A percentile compares a stretch with the other conserved stretches of the same genome.
These are phyloP conservation scores for Campodea augens DNA, from an alignment of 1,140 invertebrate genomes.

Conservation along the genomic window DNA sequence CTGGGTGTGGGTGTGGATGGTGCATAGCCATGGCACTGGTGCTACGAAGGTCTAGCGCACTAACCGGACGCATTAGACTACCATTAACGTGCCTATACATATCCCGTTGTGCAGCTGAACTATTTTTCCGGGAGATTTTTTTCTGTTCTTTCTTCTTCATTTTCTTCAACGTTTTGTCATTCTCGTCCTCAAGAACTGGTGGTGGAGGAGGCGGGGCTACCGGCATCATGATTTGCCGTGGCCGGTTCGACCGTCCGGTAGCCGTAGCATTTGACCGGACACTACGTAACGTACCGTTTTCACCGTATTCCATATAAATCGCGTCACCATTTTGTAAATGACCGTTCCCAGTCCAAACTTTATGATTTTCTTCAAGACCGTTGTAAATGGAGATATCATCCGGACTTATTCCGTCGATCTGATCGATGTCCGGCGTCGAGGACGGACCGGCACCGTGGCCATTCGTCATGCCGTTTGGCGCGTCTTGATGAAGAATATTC, in stretches of 20 bases:
- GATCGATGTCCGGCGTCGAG: conserved; percentile 11
- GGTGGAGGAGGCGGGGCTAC: conserved; percentile 58
- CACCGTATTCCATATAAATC: conserved; percentile 50
- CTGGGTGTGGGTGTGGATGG: too few relatives aligned
- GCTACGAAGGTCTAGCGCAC: too few relatives aligned
- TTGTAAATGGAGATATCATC: conserved; percentile 63
- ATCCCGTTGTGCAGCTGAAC: too few relatives aligned
- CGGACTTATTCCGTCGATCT: conserved; percentile 16
- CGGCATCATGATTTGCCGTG: conserved; percentile 54
- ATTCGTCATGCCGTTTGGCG: conserved; percentile 34
- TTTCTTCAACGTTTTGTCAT: conserved; percentile 20
- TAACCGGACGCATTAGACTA: too few relatives aligned
- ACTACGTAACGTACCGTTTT: conserved; percentile 41
- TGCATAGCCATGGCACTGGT: too few relatives aligned
- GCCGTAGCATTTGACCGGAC: conserved; percentile 36
- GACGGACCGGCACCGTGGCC: conserved; percentile 28
- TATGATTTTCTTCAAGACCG: conserved; percentile 81
- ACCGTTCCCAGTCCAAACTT: conserved; percentile 68
- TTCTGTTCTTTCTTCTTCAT: conserved; percentile 17
- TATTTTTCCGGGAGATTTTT: conserved; percentile 22
- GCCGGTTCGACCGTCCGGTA: conserved; percentile 26
- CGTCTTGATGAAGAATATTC: too few relatives aligned
- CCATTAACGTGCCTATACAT: too few relatives aligned
- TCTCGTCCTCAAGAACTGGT: conserved; percentile 34
- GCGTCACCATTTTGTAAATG: conserved; percentile 31